These are phyloP conservation scores for Popillia japonica DNA, from an alignment of 1,140 invertebrate species.

Conservation along the genomic window DNA sequence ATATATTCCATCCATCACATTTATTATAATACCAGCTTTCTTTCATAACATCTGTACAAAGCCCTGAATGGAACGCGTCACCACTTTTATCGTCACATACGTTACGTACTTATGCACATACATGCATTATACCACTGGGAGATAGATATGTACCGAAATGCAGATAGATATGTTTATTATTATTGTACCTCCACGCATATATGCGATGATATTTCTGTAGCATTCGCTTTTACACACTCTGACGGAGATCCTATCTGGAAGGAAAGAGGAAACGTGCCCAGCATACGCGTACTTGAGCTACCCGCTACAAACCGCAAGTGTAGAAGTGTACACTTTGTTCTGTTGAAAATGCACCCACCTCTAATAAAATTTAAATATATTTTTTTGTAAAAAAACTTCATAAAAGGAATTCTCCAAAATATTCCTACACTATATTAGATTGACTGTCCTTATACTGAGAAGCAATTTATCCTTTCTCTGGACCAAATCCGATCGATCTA, in stretches of 20 bases:
- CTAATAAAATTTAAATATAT: too few relatives aligned
- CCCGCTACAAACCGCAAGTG: not conserved
- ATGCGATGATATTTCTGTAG: constrained; percentile 18
- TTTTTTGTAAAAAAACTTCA: too few relatives aligned
- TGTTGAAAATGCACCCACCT: too few relatives aligned
- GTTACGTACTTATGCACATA: not conserved
- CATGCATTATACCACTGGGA: not conserved
- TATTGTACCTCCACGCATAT: constrained; percentile 9
- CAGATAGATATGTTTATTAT: constrained; percentile 16
- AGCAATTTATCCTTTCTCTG: too few relatives aligned
- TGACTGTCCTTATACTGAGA: too few relatives aligned
- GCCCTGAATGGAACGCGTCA: not conserved
- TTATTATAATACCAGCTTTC: not conserved
- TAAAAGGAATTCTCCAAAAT: too few relatives aligned
- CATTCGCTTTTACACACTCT: constrained; percentile 5
- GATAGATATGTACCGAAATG: not conserved
- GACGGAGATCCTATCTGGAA: constrained; percentile 23
- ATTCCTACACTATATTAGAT: too few relatives aligned
- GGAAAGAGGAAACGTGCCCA: constrained; percentile 22
- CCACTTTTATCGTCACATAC: not conserved
- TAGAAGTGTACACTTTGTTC: too few relatives aligned
- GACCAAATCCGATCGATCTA: too few relatives aligned
- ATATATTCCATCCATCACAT: too few relatives aligned
- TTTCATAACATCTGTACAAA: not conserved
- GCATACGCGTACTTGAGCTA: not conserved